These are phyloP conservation scores for Clistopyga incitator DNA, from an alignment of 2,888 invertebrate species.

Conservation along the genomic window DNA sequence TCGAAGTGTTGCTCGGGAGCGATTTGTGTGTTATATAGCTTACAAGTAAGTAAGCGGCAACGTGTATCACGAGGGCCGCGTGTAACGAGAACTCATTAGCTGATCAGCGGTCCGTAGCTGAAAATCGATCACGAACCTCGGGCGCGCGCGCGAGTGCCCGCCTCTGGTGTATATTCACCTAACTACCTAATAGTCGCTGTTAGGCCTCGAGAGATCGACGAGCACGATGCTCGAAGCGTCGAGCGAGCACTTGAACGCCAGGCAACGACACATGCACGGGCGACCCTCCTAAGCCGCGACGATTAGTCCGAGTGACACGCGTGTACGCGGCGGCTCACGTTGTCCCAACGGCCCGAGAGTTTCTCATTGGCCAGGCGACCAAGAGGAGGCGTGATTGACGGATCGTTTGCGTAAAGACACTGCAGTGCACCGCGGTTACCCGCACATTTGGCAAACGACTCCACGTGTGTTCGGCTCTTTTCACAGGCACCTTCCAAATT, in stretches of 20 bases:
- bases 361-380: conserved; percentile 58
- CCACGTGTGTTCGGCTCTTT: not conserved
- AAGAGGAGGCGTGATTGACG: conserved; percentile 67
- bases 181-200: conserved; percentile 45
- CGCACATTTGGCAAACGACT: not conserved
- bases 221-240: conserved; percentile 61
- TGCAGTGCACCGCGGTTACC: not conserved
- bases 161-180: conserved; percentile 24
- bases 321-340: conserved; percentile 22
- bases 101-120: conserved; percentile 66
- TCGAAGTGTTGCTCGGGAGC: not conserved
- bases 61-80: conserved; percentile 48
- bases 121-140: conserved; percentile 63
- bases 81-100: conserved; percentile 67
- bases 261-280: not conserved
- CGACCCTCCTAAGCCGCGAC: conserved; percentile 53
- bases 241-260: conserved; percentile 29
- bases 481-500: not conserved
- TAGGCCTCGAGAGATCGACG: conserved; percentile 50
- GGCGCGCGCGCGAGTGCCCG: conserved; percentile 31
- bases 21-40: not conserved
- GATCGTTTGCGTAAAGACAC: conserved; percentile 49
- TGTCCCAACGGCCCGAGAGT: conserved; percentile 21
- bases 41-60: conserved; percentile 17
- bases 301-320: conserved; percentile 66